Evolutionary conservation across 2,113 vertebrate species (phyloP), one percentile per base, ranked within the genome.

Genomic region (Pterocles burchelli): DNA sequence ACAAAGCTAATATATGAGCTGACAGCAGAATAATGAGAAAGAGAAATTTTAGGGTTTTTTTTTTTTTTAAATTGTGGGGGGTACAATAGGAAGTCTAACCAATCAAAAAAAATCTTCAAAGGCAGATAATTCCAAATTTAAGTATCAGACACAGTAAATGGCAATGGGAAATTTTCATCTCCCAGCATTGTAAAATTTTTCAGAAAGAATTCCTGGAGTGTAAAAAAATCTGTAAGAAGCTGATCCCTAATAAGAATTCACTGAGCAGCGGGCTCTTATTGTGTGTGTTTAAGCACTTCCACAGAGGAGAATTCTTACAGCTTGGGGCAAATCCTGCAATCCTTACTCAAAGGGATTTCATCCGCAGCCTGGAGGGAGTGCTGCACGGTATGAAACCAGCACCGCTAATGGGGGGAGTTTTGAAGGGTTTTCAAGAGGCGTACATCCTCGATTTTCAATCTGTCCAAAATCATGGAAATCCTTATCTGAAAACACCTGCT

Each of bases 251-350:
- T 59, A 94, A 1, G 21, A 89, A 95, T 88, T 96, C 92, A 93
- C 59, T 92, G 84, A 92, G 86, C 84, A 87, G 71, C 43, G 74
- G 67, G 46, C 57, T 96, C 55, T 91, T 79, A 80, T 52, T 96
- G 81, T 87, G 65, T 94, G 58, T 61, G 48, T 71, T 95, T 92
- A 96, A 97, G 83, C 83, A 85, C 73, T 81, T 95, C 85, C 55
- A 67, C 49, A 89, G 76, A 89, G 68, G 65, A 94, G 92, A 96
- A 92, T 77, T 88, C 90, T 89, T 88, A 88, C 31, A 92, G 66
- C 85, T 61, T 75, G 93, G 90, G 57, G 62, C 48, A 96, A 96
- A 97, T 93, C 95, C 79, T 86, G 63, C 79, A 81, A 88, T 91
- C 65, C 61, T 90, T 76, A 72, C 72, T 80, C 68, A 75, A 88